Evolutionary conservation across 1,140 invertebrate species (phyloP), one percentile per base, ranked within the genome.

Genomic region (Pomacea maculata): DNA sequence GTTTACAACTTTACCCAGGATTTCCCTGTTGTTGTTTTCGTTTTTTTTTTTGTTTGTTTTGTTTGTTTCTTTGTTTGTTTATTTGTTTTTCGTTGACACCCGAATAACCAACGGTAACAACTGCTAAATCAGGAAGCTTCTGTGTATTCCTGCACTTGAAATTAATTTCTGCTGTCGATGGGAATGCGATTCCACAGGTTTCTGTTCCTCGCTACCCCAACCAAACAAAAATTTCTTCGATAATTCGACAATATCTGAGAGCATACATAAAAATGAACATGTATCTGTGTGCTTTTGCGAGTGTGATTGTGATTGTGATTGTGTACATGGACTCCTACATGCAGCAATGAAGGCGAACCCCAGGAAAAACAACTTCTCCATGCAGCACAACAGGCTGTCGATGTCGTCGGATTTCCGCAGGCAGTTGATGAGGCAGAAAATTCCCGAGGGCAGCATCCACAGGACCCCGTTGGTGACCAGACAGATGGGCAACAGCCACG

Each of bases 391-490:
- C 34, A 77, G 75, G 19, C 17, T 70, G 45, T 19, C 63, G 75
- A 68, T 45, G 64, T 78, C 77, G 15, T 78, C 65, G 6, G 14
- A 25, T 25, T 65, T 34, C 64, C n/a, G 45, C 65, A 19, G 17
- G 29, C 65, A 57, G 67, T 78, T 78, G 63, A 67, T 7, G 29
- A 68, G 45, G 34, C 19, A 12, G 34, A 67, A 12, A 10, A 77
- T 19, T 7, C 34, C 29, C 5, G 34, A 65, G 1, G 75, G 75
- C 34, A 77, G 7, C 29, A 67, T 15, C 75, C 75, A 77, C 17
- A 77, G 15, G 29, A 67, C 75, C 0, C 75, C 75, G 75, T 77
- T 77, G 21, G 54, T 25, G 25, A 61, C 64, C 64, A 77, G 25
- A 7, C 64, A 29, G 34, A 29, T 5, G 19, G 75, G 75, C 25